Evolutionary conservation across 2,888 invertebrate species (phyloP), one percentile per base, ranked within the genome.

Genomic region (Drosophila stalkeri): DNA sequence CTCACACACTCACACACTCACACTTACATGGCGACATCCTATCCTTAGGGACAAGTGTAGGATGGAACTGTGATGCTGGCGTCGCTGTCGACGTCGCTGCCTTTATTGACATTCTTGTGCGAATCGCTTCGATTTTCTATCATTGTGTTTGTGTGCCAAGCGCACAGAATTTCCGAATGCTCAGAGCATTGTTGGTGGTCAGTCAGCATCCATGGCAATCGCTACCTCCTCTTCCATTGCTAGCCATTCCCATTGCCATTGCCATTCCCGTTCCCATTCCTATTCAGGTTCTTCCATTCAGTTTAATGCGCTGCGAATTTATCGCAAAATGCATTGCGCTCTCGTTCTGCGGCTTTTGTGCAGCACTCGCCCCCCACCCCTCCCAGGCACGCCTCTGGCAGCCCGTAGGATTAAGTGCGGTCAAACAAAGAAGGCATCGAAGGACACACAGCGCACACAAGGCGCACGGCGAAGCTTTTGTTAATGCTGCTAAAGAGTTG

Each of bases 401-500:
- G 46, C 54, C 59, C 69, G 64, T 57, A 63, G 89, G 89, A 83
- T 83, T 83, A 83, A 78, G 68, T 83, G 79, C 79, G 86, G 84
- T 81, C 89, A 89, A 64, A 83, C 90, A 90, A 89, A 85, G 85
- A 82, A 75, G 90, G 76, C 88, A 73, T 31, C 52, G 60, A 67
- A 80, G 78, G 81, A 81, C 77, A 72, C 49, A 12, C 41, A 44
- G 23, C 46, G 55, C 75, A 57, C 54, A 57, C 41, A 47, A 46
- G 51, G 47, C 75, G 46, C 62, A 62, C 75, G 46, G 49, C 56
- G 68, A 76, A 72, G 77, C 86, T 83, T 90, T 86, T 86, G 85
- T 90, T 88, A 90, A 90, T 88, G 90, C 77, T 70, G 88, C 89
- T 86, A 90, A 85, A 90, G 90, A 85, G 83, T 88, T 81, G 89